phyloP scores from a whole-genome alignment of 2,888 invertebrate species.

The Corbicula japonica region DNA sequence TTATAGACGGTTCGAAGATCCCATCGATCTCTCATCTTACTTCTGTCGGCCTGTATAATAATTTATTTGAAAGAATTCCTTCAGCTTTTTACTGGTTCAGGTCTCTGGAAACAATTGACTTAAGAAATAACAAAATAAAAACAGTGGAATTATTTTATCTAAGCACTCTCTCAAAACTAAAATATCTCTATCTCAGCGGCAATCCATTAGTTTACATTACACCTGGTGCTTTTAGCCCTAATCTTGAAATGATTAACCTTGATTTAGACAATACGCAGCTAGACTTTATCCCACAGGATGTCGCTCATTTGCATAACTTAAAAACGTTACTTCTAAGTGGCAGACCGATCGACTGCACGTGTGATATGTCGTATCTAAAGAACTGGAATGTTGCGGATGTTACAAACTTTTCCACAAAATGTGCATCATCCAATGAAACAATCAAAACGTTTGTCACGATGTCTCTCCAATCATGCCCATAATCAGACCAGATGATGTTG shows the following conservation, averaged over 20 bases:
- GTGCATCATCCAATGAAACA: background rate
- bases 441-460: background rate
- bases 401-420: background rate
- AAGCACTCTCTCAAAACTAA: background rate
- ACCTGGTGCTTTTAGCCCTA: background rate
- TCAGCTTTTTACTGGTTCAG: background rate
- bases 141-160: background rate
- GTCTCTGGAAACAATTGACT: background rate
- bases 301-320: background rate
- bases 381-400: background rate
- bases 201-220: background rate
- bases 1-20: background rate
- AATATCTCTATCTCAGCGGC: background rate
- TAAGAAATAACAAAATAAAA: background rate
- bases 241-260: background rate
- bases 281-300: background rate
- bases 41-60: background rate
- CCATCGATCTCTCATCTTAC: background rate
- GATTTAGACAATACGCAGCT: background rate
- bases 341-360: background rate
- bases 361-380: slow-evolving; percentile 9
- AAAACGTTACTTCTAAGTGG: background rate
- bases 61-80: slow-evolving; percentile 1
- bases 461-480: background rate
- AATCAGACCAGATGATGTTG: no score